Percentiles rank a stretch among this genome's conserved stretches.
Conservation (phyloP, 2,797 vertebrate species). For the Picus viridis region DNA sequence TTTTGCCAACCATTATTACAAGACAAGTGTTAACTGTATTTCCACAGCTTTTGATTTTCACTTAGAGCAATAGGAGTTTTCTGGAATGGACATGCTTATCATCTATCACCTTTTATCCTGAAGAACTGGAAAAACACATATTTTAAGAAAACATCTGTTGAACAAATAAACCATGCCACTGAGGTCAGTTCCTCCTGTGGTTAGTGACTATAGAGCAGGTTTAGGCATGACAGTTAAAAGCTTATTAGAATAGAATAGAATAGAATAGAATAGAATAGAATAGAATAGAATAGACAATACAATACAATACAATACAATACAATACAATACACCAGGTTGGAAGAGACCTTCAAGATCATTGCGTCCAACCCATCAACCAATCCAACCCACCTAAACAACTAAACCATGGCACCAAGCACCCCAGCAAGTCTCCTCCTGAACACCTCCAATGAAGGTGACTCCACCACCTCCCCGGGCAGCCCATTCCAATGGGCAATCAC, state of each 20-base stretch:
- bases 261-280: too few species aligned
- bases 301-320: too few species aligned
- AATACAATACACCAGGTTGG: too few species aligned
- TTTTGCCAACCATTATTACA: background rate
- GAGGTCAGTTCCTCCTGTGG: background rate
- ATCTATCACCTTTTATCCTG: background rate
- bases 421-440: too few species aligned
- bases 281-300: too few species aligned
- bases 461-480: too few species aligned
- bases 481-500: too few species aligned
- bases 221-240: background rate
- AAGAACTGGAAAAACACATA: background rate
- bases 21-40: background rate
- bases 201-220: background rate
- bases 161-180: accelerated
- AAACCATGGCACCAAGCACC: too few species aligned
- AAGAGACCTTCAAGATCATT: too few species aligned
- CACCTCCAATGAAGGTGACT: too few species aligned
- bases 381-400: too few species aligned
- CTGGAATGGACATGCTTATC: background rate
- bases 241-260: background rate
- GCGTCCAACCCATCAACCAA: too few species aligned
- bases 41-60: background rate
- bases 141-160: background rate
- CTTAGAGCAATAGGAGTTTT: background rate